These are phyloP conservation scores for Dioctria linearis DNA, from an alignment of 2,888 invertebrate genomes.

Conservation along the genomic window DNA sequence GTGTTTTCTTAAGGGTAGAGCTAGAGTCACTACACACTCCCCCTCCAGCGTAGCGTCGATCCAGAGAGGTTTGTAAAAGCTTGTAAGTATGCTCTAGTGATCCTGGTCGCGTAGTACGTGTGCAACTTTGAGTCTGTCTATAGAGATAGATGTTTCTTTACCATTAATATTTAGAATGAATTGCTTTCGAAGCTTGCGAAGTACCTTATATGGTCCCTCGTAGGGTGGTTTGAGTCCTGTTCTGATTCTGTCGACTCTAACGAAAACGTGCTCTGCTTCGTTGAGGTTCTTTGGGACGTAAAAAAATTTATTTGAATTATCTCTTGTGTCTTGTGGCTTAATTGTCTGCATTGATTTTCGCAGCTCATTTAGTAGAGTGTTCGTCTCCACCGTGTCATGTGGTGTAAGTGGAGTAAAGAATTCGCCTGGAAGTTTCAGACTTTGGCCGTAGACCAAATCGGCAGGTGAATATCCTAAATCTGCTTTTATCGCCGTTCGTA, in stretches of 20 bases:
- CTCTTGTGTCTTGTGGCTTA: background rate
- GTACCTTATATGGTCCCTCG: constrained; percentile 52
- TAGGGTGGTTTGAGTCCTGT: constrained; percentile 47
- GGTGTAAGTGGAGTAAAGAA: constrained; percentile 49
- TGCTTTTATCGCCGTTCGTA: constrained; percentile 25
- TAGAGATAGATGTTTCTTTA: constrained; percentile 37
- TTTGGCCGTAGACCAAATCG: constrained; percentile 20
- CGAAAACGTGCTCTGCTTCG: constrained; percentile 29
- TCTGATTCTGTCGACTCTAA: constrained; percentile 49
- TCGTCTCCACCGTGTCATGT: background rate
- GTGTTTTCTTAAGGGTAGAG: no score
- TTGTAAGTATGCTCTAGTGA: no score
- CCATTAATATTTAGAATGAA: constrained; percentile 33
- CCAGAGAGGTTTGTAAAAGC: no score
- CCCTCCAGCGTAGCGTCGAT: no score
- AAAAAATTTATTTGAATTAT: background rate
- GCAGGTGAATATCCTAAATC: constrained; percentile 18
- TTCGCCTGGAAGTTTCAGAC: background rate
- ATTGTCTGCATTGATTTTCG: background rate
- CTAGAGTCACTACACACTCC: no score
- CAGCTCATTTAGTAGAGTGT: background rate
- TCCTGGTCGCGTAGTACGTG: background rate
- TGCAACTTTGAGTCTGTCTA: constrained; percentile 7
- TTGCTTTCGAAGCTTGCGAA: constrained; percentile 49
- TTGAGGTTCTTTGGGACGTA: constrained; percentile 41